A percentile compares a stretch with the other conserved stretches of the same genome.
These are phyloP conservation scores for Scolopax bukidnonensis DNA, from an alignment of 2,797 vertebrate species.

Conservation along the genomic window DNA sequence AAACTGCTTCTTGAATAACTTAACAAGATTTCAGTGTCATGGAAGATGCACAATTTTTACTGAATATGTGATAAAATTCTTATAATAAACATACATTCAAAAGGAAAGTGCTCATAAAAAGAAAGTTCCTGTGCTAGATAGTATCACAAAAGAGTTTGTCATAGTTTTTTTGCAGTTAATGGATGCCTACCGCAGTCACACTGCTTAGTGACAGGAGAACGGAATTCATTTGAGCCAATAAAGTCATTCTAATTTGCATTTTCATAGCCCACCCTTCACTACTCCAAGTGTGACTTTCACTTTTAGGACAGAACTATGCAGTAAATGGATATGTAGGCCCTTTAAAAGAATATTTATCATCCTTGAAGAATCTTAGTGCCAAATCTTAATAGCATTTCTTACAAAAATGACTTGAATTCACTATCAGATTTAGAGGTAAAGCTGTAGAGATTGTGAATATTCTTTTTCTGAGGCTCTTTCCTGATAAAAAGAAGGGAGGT, in stretches of 20 bases:
- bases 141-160: background rate
- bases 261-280: constrained; percentile 66
- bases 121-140: background rate
- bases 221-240: constrained; percentile 70
- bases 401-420: constrained; percentile 70
- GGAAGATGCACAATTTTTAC: background rate
- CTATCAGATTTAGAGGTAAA: constrained; percentile 68
- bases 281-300: constrained; percentile 69
- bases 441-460: constrained; percentile 20
- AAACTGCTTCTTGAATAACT: constrained; percentile 17
- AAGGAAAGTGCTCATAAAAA: constrained; percentile 19
- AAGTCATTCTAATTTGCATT: constrained; percentile 72
- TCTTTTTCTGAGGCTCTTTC: background rate
- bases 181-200: background rate
- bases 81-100: background rate
- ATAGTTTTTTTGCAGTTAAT: constrained; percentile 27
- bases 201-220: constrained; percentile 8
- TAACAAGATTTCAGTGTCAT: background rate
- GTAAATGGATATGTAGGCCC: constrained; percentile 46
- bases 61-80: background rate
- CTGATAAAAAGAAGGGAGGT: constrained; percentile 21
- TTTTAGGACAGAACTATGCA: constrained; percentile 61
- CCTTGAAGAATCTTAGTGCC: constrained; percentile 72
- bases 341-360: constrained; percentile 76
- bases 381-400: constrained; percentile 77